Conservation (phyloP, 2,888 invertebrate species). For the Schizaphis graminum region DNA sequence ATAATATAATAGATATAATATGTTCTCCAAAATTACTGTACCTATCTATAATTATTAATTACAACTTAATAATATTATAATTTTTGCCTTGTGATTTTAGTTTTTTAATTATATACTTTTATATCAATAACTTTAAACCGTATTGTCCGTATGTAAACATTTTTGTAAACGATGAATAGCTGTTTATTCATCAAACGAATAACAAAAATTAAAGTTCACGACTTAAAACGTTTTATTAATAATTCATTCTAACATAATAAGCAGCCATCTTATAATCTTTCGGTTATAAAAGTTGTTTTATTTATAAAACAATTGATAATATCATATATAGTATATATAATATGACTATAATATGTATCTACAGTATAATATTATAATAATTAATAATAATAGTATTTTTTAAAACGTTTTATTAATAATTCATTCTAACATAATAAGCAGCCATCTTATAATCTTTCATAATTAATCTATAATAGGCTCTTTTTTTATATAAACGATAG, state of each 20-base stretch:
- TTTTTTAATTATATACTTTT: not conserved
- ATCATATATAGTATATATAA: too few species aligned
- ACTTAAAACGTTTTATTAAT: not conserved
- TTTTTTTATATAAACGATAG: too few species aligned
- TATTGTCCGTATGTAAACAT: not conserved
- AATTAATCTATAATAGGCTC: too few species aligned
- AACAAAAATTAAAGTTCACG: not conserved
- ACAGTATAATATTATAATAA: too few species aligned
- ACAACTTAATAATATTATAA: not conserved
- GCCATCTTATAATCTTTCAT: too few species aligned
- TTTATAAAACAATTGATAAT: too few species aligned
- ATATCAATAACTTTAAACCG: not conserved
- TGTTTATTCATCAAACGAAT: not conserved
- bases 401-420: not conserved
- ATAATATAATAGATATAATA: not conserved
- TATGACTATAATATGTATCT: too few species aligned
- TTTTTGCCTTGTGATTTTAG: not conserved
- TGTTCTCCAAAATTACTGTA: not conserved
- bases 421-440: not conserved
- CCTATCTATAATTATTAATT: not conserved
- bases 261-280: too few species aligned
- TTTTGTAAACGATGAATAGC: not conserved
- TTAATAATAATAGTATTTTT: too few species aligned
- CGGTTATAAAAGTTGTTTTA: too few species aligned
- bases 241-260: not conserved